Percentiles rank a stretch among this genome's conserved stretches.
These are phyloP conservation scores for Polypterus bichir DNA, from an alignment of 2,113 vertebrate genomes.

Conservation along the genomic window DNA sequence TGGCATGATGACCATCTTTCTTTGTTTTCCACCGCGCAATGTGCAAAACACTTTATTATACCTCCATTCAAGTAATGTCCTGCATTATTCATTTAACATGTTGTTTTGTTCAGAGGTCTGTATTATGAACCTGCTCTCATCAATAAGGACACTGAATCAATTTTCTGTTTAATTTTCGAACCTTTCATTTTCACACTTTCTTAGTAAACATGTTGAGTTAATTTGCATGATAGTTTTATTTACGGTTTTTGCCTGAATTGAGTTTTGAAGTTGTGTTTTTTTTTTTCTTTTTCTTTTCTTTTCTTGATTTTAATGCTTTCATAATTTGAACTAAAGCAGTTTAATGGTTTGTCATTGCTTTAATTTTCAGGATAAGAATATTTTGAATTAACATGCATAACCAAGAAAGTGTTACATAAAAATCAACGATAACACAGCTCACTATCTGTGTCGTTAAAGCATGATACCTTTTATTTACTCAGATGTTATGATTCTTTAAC, in stretches of 20 bases:
- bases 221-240: conserved; percentile 50
- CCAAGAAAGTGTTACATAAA: conserved; percentile 51
- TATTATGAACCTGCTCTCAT: too few relatives aligned
- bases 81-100: too few relatives aligned
- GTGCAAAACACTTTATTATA: too few relatives aligned
- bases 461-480: conserved; percentile 51
- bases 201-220: not conserved
- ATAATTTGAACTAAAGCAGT: conserved; percentile 47
- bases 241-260: conserved; percentile 47
- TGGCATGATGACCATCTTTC: not conserved
- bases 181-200: too few relatives aligned
- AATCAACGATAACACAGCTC: conserved; percentile 53
- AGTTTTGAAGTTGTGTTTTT: conserved; percentile 53
- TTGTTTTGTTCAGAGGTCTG: too few relatives aligned
- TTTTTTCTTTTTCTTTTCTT: too few relatives aligned
- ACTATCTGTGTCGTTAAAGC: conserved; percentile 51
- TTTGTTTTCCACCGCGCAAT: too few relatives aligned
- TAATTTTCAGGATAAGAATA: too few relatives aligned
- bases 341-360: too few relatives aligned
- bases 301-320: conserved; percentile 49
- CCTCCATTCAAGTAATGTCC: too few relatives aligned
- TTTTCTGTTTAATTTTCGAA: too few relatives aligned
- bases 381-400: conserved; percentile 22
- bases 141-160: too few relatives aligned
- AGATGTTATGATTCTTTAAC: conserved; percentile 60